Conservation (phyloP, 2,888 invertebrate species). For the Elysia crispata region DNA sequence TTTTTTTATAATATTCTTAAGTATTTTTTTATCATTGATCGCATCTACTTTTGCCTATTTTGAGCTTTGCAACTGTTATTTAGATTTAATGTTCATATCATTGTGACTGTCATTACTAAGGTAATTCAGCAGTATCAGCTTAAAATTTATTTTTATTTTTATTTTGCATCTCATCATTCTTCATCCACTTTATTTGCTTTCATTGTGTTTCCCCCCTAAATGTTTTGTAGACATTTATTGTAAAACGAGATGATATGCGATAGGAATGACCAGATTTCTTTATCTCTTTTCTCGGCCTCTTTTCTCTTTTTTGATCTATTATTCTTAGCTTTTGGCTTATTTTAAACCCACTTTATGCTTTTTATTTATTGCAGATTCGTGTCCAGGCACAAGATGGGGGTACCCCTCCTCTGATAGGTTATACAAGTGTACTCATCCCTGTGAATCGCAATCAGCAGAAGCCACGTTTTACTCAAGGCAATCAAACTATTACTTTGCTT, state of each 20-base stretch:
- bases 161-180: too few relatives aligned
- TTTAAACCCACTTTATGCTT: too few relatives aligned
- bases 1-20: background rate
- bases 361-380: conserved; percentile 5
- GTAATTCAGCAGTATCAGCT: too few relatives aligned
- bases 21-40: background rate
- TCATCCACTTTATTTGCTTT: too few relatives aligned
- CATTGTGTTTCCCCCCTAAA: background rate
- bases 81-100: background rate
- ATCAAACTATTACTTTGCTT: conserved; percentile 37
- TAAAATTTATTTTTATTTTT: background rate
- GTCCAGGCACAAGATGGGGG: conserved; percentile 55
- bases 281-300: too few relatives aligned
- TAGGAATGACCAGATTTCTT: too few relatives aligned
- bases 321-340: too few relatives aligned
- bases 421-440: conserved; percentile 38
- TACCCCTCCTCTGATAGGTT: conserved; percentile 57
- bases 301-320: too few relatives aligned
- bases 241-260: too few relatives aligned
- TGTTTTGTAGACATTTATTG: too few relatives aligned
- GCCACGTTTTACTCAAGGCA: conserved; percentile 20
- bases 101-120: too few relatives aligned
- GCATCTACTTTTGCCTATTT: background rate
- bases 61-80: background rate
- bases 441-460: conserved; percentile 42